Percentiles rank a stretch among this genome's conserved stretches.
phyloP scores from a whole-genome alignment of 2,797 vertebrate species.

The Alectoris magna region DNA sequence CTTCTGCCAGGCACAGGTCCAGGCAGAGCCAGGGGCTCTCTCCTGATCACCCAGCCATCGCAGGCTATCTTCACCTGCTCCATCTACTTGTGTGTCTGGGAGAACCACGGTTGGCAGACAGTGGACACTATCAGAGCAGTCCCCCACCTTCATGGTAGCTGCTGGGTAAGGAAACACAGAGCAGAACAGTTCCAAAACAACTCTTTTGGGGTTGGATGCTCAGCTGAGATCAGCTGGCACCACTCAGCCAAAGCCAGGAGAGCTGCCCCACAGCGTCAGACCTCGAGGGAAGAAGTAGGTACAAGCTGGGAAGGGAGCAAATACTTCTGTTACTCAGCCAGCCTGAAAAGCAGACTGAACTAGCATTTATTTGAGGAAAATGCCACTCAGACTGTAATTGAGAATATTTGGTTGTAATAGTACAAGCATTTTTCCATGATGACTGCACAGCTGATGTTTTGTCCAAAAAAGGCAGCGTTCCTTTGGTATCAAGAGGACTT shows the following conservation, averaged over 20 bases:
- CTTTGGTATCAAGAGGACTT: neutral
- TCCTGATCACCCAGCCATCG: no score
- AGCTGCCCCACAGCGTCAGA: neutral
- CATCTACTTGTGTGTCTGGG: rapidly evolving
- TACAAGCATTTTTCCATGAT: neutral
- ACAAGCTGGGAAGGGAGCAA: neutral
- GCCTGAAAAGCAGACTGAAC: neutral
- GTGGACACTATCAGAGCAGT: neutral
- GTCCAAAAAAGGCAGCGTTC: neutral
- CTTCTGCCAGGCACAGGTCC: neutral
- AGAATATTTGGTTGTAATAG: neutral
- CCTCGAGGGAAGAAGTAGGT: neutral
- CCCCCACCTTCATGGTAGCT: neutral
- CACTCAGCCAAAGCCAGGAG: neutral
- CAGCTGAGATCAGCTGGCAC: neutral
- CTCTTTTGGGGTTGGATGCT: neutral
- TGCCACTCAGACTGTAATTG: neutral
- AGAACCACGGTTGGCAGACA: neutral
- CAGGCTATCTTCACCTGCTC: neutral
- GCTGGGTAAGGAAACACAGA: neutral
- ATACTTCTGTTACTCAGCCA: neutral
- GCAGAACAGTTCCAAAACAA: neutral
- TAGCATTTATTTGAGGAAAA: constrained; percentile 1
- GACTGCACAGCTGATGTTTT: neutral
- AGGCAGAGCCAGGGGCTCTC: neutral